Conservation (phyloP, 64 coral and sea anemone species). For the Montipora sp. region DNA sequence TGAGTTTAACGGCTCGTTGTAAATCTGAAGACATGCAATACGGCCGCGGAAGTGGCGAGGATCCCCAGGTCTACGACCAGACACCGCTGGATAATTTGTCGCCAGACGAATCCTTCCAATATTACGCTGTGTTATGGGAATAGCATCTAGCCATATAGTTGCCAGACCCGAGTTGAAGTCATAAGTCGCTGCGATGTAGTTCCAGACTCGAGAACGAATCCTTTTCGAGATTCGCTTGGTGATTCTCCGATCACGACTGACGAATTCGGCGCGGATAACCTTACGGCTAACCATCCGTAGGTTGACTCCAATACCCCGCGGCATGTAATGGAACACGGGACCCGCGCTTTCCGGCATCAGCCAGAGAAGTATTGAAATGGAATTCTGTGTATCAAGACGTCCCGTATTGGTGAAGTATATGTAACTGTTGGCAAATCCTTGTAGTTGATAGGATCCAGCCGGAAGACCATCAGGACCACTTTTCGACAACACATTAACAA, state of each 20-base stretch:
- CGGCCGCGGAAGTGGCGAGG: slow-evolving; percentile 57
- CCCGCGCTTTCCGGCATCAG: slow-evolving; percentile 75
- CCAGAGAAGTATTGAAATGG: slow-evolving; percentile 76
- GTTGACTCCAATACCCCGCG: slow-evolving; percentile 61
- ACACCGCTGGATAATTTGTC: slow-evolving; percentile 51
- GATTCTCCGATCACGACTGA: slow-evolving; percentile 23
- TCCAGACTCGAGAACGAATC: slow-evolving; percentile 54
- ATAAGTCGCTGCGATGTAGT: slow-evolving; percentile 68
- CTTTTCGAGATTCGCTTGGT: slow-evolving; percentile 5
- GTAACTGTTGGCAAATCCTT: slow-evolving; percentile 77
- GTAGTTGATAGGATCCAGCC: slow-evolving; percentile 66
- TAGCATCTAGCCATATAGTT: slow-evolving; percentile 64
- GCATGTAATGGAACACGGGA: slow-evolving; percentile 76
- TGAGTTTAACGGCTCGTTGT: slow-evolving; percentile 55
- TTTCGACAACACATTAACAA: slow-evolving; percentile 51
- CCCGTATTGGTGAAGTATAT: slow-evolving; percentile 74
- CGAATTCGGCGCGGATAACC: slow-evolving; percentile 51
- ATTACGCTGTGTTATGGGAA: slow-evolving; percentile 60
- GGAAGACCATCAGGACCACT: slow-evolving; percentile 77
- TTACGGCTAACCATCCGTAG: slow-evolving; percentile 52
- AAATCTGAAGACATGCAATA: slow-evolving; percentile 67
- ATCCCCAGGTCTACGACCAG: slow-evolving; percentile 49
- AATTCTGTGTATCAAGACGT: slow-evolving; percentile 71
- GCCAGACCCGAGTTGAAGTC: slow-evolving; percentile 33
- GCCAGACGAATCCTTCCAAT: slow-evolving; percentile 51